Evolutionary conservation across 1,140 invertebrate species (phyloP), one percentile per base, ranked within the genome.

Genomic region (Glossosoma conforme): DNA sequence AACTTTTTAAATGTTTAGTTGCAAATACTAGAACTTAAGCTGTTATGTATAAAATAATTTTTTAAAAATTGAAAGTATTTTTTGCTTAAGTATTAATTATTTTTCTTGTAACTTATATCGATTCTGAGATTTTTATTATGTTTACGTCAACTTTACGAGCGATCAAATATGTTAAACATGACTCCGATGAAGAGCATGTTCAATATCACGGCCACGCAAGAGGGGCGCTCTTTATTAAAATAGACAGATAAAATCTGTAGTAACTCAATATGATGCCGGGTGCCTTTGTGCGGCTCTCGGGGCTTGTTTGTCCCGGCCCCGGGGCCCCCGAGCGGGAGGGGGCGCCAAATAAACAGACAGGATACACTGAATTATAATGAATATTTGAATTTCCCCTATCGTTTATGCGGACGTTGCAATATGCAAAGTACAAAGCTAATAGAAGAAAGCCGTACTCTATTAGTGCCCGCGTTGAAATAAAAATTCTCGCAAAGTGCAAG

Each of bases 361-460:
- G 54, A 52, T 56, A 52, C 40, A 47, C 18, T 56, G 49, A 56
- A 56, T 52, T 52, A 56, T 52, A 52, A 56, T 56, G 54, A 56
- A 56, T 56, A 56, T 52, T 46, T 21, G 44, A 36, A 48, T 42
- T 42, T 24, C 22, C 46, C 50, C 43, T 22, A 40, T 20, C 42
- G 24, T 55, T 54, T 49, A 38, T 33, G 32, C 17, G 42, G 54
- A 51, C 54, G 30, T 25, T 41, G 54, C 38, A 45, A 44, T 49
- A 56, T 49, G 53, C 53, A 50, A 55, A 55, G 41, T 43, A 41
- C 20, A 17, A 48, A 20, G 24, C 41, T 51, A 51, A 51, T 51
- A 51, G 44, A 51, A 30, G 48, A 24, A 28, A 36, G 30, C 11
- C 18, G 42, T 28, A 30, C 18, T 44, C 28, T 42, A 42, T 42